Percentiles rank a stretch among this genome's conserved stretches.
Conservation (phyloP, 30 jellyfish, hydroid and myxozoan species). For the Mastigias papua region DNA sequence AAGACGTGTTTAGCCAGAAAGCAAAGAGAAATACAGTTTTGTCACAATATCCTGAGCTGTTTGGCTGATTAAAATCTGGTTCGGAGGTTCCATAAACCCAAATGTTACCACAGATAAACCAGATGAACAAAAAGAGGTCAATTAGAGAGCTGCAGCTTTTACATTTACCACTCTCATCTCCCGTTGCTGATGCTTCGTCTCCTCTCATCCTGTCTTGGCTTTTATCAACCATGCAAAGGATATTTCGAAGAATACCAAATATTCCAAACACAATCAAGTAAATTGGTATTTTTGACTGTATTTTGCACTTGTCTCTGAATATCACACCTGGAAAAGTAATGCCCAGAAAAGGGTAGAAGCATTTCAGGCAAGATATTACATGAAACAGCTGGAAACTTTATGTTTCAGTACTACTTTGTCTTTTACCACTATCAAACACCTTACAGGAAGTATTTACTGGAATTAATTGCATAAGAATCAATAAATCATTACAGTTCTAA, state of each 20-base stretch:
- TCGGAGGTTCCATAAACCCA: constrained; percentile 67
- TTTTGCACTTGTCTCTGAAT: constrained; percentile 55
- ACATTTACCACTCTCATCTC: constrained; percentile 18
- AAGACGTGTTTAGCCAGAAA: constrained; percentile 68
- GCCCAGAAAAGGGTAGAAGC: background rate
- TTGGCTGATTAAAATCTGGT: constrained; percentile 28
- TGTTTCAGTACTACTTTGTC: too few relatives aligned
- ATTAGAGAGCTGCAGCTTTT: constrained; percentile 30
- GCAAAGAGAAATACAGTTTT: constrained; percentile 62
- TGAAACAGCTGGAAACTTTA: background rate
- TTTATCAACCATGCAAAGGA: constrained; percentile 13
- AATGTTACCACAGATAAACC: constrained; percentile 86
- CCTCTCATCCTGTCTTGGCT: constrained; percentile 5
- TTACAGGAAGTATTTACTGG: too few relatives aligned
- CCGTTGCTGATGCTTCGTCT: constrained; percentile 14
- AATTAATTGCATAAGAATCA: too few relatives aligned
- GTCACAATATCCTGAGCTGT: constrained; percentile 52
- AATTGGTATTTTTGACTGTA: constrained; percentile 66
- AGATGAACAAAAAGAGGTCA: constrained; percentile 67
- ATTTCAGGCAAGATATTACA: background rate
- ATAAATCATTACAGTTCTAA: too few relatives aligned
- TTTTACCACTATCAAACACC: too few relatives aligned
- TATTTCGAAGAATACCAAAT: constrained; percentile 52
- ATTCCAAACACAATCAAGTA: constrained; percentile 73
- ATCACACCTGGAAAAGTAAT: constrained; percentile 56